A percentile compares a stretch with the other conserved stretches of the same genome.
phyloP scores from a whole-genome alignment of 2,113 vertebrate genomes.

The Sturnus vulgaris region DNA sequence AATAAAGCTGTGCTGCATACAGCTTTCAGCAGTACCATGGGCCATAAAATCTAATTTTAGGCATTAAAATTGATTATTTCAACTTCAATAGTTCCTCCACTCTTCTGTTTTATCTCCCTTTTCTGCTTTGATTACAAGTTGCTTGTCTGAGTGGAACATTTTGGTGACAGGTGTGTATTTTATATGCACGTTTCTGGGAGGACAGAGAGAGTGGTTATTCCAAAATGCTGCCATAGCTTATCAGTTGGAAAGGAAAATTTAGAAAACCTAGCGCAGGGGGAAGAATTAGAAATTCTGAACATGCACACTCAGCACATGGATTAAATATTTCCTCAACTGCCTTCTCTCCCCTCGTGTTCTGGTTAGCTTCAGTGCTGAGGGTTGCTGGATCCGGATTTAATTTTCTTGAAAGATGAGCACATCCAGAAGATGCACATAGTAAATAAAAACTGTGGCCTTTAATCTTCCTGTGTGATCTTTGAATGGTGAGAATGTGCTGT shows the following conservation, averaged over 20 bases:
- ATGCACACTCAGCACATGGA: background rate
- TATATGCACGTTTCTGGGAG: background rate
- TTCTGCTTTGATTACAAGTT: background rate
- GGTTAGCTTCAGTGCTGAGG: background rate
- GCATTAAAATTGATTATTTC: slow-evolving; percentile 42
- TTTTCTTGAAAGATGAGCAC: background rate
- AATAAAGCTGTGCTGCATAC: background rate
- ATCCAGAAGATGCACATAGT: background rate
- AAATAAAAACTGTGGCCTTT: slow-evolving; percentile 33
- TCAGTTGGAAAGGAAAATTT: background rate
- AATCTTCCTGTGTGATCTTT: background rate
- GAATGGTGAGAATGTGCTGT: background rate
- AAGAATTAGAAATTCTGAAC: background rate
- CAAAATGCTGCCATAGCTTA: background rate
- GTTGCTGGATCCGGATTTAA: background rate
- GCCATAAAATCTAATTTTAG: slow-evolving; percentile 20
- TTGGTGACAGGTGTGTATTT: background rate
- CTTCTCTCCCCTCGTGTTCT: background rate
- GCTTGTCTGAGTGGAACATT: background rate
- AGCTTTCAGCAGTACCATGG: background rate
- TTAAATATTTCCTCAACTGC: background rate
- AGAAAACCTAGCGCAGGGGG: background rate
- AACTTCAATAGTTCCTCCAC: background rate
- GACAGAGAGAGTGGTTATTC: background rate
- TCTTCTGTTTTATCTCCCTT: background rate